Evolutionary conservation across 1,140 invertebrate species (phyloP).

Genomic region (Bombus terrestris): DNA sequence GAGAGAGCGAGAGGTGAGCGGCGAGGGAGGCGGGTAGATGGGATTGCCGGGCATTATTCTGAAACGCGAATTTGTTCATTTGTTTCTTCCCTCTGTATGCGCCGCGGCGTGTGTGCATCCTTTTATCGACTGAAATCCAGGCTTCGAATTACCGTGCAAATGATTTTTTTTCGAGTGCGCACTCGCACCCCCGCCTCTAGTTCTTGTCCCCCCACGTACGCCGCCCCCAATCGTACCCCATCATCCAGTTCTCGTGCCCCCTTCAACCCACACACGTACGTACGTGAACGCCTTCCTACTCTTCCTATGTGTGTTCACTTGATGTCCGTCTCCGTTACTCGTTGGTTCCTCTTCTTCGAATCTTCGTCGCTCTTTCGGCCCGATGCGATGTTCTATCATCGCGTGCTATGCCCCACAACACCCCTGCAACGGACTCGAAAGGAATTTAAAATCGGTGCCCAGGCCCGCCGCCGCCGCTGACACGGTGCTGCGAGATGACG

Average conservation of each 20-base stretch:
- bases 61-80: slow-evolving; percentile 83
- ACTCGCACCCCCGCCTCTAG: slow-evolving; percentile 36
- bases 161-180: slow-evolving; percentile 79
- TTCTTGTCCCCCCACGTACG: slow-evolving; percentile 8
- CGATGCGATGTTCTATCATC: slow-evolving; percentile 59
- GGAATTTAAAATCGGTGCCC: slow-evolving; percentile 81
- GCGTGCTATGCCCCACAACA: slow-evolving; percentile 57
- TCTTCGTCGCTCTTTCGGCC: slow-evolving; percentile 16
- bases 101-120: slow-evolving; percentile 81
- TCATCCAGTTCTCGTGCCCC: slow-evolving; percentile 34
- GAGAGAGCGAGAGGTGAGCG: slow-evolving; percentile 30
- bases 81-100: slow-evolving; percentile 83
- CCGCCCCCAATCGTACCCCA: slow-evolving; percentile 2
- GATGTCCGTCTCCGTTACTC: slow-evolving; percentile 48
- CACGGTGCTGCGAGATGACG: slow-evolving; percentile 54
- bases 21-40: slow-evolving; percentile 77
- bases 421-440: slow-evolving; percentile 76
- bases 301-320: slow-evolving; percentile 4
- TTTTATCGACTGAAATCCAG: slow-evolving; percentile 83
- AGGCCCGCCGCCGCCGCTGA: slow-evolving; percentile 48
- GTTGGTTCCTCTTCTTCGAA: slow-evolving; percentile 16
- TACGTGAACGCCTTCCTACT: not conserved
- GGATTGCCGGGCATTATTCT: slow-evolving; percentile 83
- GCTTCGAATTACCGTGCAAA: slow-evolving; percentile 84
- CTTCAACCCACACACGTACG: not conserved